Conservation (phyloP, 2,888 invertebrate species). For the Trilocha varians region DNA sequence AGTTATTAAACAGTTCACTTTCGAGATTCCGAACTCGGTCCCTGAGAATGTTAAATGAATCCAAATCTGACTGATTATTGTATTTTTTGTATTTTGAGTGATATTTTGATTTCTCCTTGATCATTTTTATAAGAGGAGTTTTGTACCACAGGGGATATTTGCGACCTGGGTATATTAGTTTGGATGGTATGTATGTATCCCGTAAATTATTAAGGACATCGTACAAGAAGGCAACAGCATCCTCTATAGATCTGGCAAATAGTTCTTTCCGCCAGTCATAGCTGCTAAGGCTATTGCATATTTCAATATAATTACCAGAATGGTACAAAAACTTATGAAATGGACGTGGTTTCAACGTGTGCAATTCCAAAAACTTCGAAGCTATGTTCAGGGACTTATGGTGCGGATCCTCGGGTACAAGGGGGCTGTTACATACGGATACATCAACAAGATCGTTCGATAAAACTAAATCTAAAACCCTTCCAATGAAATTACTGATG, state of each 20-base stretch:
- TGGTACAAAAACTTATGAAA: constrained; percentile 2
- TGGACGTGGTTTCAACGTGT: neutral
- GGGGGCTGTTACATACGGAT: neutral
- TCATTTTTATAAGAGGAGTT: constrained; percentile 6
- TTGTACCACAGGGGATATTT: constrained; percentile 7
- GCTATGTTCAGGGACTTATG: constrained; percentile 1
- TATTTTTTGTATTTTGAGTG: constrained; percentile 7
- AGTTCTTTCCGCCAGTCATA: constrained; percentile 3
- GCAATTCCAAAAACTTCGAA: constrained; percentile 1
- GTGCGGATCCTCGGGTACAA: constrained; percentile 5
- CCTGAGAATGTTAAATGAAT: too few species aligned
- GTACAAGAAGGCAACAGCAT: constrained; percentile 5
- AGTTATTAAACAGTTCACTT: too few species aligned
- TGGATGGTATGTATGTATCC: neutral
- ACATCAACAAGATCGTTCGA: constrained; percentile 2
- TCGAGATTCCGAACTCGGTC: too few species aligned
- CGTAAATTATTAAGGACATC: neutral
- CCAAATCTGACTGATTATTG: constrained; percentile 4
- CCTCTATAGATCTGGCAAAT: neutral
- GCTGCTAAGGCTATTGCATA: neutral
- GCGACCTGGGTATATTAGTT: neutral
- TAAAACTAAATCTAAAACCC: constrained; percentile 7
- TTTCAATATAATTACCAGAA: constrained; percentile 1
- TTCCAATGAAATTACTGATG: constrained; percentile 5
- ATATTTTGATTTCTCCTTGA: constrained; percentile 10